Conservation (phyloP, 1,140 invertebrate species). For the Orchestia grillus region DNA sequence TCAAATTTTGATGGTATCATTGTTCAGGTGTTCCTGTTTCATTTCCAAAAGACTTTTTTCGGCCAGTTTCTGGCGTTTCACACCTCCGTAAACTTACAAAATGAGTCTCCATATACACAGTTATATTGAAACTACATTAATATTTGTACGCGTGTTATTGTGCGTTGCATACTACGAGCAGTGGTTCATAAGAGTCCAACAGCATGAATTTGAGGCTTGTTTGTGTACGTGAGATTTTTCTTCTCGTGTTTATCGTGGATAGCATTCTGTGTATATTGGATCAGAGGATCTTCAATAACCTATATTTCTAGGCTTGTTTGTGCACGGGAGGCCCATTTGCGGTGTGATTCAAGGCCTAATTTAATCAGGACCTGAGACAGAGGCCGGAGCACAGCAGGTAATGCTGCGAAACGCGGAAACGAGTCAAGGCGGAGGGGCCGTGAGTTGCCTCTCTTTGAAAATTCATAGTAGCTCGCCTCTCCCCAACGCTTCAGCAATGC, state of each 20-base stretch:
- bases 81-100: too few species aligned
- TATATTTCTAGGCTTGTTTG: constrained; percentile 1
- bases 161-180: too few species aligned
- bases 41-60: too few species aligned
- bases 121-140: too few species aligned
- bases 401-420: background rate
- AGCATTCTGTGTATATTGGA: background rate
- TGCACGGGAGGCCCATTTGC: background rate
- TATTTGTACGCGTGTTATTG: too few species aligned
- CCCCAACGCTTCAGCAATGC: background rate
- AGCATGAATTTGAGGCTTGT: too few species aligned
- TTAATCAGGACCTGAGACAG: background rate
- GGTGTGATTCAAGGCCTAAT: background rate
- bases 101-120: too few species aligned
- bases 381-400: background rate
- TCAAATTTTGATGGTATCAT: too few species aligned
- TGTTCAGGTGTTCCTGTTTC: too few species aligned
- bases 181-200: too few species aligned
- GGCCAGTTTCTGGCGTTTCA: too few species aligned
- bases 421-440: background rate
- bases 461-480: background rate
- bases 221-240: too few species aligned
- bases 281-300: background rate
- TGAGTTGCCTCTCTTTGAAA: background rate
- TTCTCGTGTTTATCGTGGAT: background rate